A percentile compares a stretch with the other conserved stretches of the same genome.
Evolutionary conservation across 2,113 vertebrate species (phyloP).

Genomic region (Tenrec ecaudatus): DNA sequence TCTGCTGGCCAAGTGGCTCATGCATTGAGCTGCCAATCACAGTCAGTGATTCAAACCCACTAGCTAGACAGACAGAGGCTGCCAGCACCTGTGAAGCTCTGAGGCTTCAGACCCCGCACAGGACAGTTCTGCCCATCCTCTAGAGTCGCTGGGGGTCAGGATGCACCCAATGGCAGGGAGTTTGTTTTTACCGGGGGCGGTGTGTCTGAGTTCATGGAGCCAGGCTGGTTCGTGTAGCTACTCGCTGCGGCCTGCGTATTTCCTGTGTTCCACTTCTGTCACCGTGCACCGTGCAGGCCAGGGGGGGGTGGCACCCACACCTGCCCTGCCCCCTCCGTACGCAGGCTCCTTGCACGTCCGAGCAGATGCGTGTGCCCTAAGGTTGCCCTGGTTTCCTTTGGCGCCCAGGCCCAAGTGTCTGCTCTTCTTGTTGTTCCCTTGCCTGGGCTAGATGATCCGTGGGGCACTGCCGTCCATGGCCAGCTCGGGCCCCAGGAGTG

Average conservation of each 20-base stretch:
- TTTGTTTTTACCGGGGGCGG: no score
- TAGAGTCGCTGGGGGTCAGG: no score
- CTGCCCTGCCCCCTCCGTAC: neutral
- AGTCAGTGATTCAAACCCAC: neutral
- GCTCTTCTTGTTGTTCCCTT: fast-evolving
- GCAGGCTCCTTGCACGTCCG: neutral
- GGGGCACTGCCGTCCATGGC: neutral
- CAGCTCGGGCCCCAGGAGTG: neutral
- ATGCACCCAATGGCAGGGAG: no score
- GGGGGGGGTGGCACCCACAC: neutral
- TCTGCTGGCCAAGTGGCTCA: neutral
- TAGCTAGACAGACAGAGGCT: no score
- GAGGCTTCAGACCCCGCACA: no score
- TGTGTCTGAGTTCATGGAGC: no score
- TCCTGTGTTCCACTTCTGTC: neutral
- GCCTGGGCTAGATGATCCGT: no score
- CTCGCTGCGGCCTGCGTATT: neutral
- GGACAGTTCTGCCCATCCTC: no score
- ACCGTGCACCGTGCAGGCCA: fast-evolving
- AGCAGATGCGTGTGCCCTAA: neutral
- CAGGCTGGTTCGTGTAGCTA: no score
- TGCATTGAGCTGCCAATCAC: neutral
- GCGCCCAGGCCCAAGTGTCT: neutral
- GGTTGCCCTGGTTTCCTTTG: neutral
- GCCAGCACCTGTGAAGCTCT: no score